Evolutionary conservation across 1,140 invertebrate genomes (phyloP), one percentile per base, ranked within the genome.

Genomic region (Nasonia giraulti): DNA sequence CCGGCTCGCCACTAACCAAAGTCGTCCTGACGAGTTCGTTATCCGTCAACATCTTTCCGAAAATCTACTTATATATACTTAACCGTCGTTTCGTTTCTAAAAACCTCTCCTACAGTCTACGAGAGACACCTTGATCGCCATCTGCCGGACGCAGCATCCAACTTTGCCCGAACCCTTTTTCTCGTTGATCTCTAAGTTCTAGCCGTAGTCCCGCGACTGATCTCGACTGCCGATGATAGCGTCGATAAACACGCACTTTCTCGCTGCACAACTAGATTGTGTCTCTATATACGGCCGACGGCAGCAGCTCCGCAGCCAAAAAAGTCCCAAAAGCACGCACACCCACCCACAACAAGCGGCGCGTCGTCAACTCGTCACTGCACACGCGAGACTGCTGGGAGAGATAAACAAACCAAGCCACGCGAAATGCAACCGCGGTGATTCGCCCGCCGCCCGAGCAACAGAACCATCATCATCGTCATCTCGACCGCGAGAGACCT

Each of bases 1-100:
- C 86, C 27, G 47, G 31, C 3, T 90, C 84, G 0, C 91, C 91
- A 69, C 82, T 89, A 1, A 92, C 85, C 40, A 92, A 84, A 2
- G 88, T 90, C 27, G 89, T 82, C 37, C 86, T 87, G 12, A 89
- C 84, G 14, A 55, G 69, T 77, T 80, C 37, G 2, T 86, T 69
- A 27, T 85, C 80, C 2, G 62, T 2, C 8, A 85, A 17, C 84
- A 85, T 85, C 0, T 68, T 81, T 7, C 6, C 55, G 2, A 20
- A 55, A 44, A 44, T 1, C 1, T 44, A 44, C 5, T 44, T 44
- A 7, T 8, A n/a, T n/a, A n/a, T n/a, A n/a, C n/a, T n/a, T n/a
- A n/a, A n/a, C n/a, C n/a, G 40, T 44, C 40, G 40, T 44, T 44
- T 44, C 40, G 40, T 44, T 44, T 44, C 40, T 8, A 44, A 44